phyloP scores from a whole-genome alignment of 2,113 vertebrate species.

The Cynoglossus semilaevis region DNA sequence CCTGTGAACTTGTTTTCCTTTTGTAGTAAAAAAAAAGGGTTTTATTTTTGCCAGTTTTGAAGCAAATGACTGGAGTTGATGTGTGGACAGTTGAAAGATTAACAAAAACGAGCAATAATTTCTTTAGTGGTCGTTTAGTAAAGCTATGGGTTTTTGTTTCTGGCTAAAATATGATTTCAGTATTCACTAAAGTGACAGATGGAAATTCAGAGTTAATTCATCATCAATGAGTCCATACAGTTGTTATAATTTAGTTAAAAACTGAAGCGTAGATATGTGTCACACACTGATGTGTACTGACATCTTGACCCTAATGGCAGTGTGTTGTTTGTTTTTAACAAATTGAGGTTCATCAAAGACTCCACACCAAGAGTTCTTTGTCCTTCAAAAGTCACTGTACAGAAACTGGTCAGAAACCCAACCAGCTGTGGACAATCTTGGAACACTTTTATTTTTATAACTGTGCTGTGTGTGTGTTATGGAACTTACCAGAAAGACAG shows the following conservation, averaged over 20 bases:
- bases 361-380: neutral
- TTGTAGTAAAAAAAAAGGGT: conserved; percentile 1
- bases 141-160: conserved; percentile 39
- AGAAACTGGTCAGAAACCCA: conserved; percentile 34
- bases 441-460: conserved; percentile 72
- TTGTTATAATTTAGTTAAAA: too few relatives aligned
- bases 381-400: conserved; percentile 13
- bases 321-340: too few relatives aligned
- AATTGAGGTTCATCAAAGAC: neutral
- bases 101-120: conserved; percentile 59
- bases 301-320: too few relatives aligned
- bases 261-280: conserved; percentile 2
- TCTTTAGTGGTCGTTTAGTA: conserved; percentile 14
- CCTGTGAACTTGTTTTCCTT: conserved; percentile 30
- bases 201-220: conserved; percentile 10
- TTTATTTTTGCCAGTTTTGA: too few relatives aligned
- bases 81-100: conserved; percentile 29
- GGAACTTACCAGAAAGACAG: conserved; percentile 48
- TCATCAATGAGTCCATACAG: too few relatives aligned
- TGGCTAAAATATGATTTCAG: conserved; percentile 39
- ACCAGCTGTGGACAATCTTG: conserved; percentile 72
- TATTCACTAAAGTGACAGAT: conserved; percentile 34
- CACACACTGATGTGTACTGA: neutral
- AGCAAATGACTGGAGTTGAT: neutral
- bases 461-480: conserved; percentile 50